Percentiles rank a stretch among this genome's conserved stretches.
phyloP scores from a whole-genome alignment of 2,113 vertebrate genomes.

The Mesembrinibis cayennensis region DNA sequence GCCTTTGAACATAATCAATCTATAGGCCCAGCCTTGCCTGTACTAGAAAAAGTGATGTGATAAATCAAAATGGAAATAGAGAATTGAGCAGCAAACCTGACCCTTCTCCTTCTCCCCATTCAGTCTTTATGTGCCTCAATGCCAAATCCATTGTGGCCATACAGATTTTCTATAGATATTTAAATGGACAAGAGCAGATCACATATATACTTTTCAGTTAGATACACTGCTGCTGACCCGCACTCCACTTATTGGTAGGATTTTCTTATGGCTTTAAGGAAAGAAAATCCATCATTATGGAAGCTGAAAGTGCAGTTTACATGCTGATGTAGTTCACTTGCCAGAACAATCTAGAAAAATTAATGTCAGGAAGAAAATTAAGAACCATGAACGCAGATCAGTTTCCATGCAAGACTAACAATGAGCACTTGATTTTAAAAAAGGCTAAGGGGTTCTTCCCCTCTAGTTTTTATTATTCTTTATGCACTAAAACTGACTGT shows the following conservation, averaged over 20 bases:
- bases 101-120: neutral
- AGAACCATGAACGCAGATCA: neutral
- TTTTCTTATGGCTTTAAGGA: neutral
- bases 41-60: neutral
- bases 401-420: neutral
- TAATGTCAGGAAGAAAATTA: neutral
- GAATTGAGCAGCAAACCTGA: neutral
- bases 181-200: neutral
- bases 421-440: neutral
- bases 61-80: slow-evolving; percentile 27
- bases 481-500: neutral
- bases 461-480: neutral
- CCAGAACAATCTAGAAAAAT: neutral
- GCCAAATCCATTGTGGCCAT: neutral
- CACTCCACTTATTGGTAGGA: neutral
- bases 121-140: neutral
- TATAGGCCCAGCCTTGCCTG: neutral
- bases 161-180: neutral
- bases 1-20: neutral
- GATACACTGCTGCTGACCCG: neutral
- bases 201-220: neutral
- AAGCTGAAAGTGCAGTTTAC: neutral
- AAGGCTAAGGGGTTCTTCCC: neutral
- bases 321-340: neutral
- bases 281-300: neutral